Conservation (phyloP, 2,888 invertebrate genomes). For the Stomorhina lunata region DNA sequence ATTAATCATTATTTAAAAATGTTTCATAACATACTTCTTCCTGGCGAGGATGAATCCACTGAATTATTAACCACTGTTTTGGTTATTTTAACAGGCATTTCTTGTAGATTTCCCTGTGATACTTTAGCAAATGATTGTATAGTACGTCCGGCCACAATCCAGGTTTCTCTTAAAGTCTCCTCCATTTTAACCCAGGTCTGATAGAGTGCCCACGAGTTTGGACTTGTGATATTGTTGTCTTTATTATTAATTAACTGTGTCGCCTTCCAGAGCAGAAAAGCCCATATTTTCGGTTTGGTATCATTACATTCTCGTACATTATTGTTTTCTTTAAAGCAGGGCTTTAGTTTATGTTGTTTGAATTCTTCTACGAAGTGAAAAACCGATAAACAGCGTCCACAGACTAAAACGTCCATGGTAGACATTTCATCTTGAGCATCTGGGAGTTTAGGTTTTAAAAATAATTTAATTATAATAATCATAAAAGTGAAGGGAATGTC, state of each 20-base stretch:
- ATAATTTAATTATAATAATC: neutral
- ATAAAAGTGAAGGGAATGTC: neutral
- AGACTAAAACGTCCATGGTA: constrained; percentile 88
- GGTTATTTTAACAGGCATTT: constrained; percentile 80
- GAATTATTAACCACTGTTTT: constrained; percentile 79
- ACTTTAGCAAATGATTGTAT: constrained; percentile 87
- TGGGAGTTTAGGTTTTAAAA: constrained; percentile 72
- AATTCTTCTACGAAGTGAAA: constrained; percentile 91
- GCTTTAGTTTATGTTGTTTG: constrained; percentile 84
- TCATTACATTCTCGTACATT: constrained; percentile 84
- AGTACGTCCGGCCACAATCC: constrained; percentile 89
- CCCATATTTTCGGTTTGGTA: constrained; percentile 91
- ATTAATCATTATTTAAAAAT: neutral
- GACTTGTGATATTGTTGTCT: constrained; percentile 80
- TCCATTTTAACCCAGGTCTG: constrained; percentile 92
- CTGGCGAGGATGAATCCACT: constrained; percentile 68
- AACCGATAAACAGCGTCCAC: constrained; percentile 90
- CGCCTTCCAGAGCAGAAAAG: constrained; percentile 90
- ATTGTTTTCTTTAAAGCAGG: constrained; percentile 79
- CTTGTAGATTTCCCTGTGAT: constrained; percentile 78
- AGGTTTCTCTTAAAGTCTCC: constrained; percentile 86
- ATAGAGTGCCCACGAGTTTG: constrained; percentile 89
- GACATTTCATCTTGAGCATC: constrained; percentile 89
- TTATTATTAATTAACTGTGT: constrained; percentile 80
- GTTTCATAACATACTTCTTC: constrained; percentile 72